A percentile compares a stretch with the other conserved stretches of the same genome.
Conservation (phyloP, 1,140 invertebrate species). For the Caenorhabditis latens region DNA sequence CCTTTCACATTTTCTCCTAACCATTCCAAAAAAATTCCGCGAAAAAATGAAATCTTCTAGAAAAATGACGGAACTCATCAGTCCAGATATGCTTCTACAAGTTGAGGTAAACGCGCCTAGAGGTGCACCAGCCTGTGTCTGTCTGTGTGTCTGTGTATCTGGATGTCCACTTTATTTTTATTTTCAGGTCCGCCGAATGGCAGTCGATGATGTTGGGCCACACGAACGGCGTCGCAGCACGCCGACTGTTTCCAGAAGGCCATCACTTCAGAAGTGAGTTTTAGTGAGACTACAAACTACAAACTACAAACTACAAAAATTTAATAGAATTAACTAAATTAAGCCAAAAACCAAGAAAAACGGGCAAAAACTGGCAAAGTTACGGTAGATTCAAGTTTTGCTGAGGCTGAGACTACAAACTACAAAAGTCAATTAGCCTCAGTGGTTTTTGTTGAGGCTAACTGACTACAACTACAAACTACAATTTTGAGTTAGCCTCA, state of each 20-base stretch:
- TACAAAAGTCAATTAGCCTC: too few relatives aligned
- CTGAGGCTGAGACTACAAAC: too few relatives aligned
- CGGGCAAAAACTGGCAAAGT: too few relatives aligned
- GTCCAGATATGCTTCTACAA: constrained; percentile 25
- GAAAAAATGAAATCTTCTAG: neutral
- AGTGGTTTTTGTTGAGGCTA: too few relatives aligned
- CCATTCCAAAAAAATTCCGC: neutral
- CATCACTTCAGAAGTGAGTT: constrained; percentile 62
- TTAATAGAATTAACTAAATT: too few relatives aligned
- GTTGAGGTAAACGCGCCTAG: constrained; percentile 1
- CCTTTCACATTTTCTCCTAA: neutral
- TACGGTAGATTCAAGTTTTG: too few relatives aligned
- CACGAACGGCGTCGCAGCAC: constrained; percentile 58
- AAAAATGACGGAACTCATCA: constrained; percentile 26
- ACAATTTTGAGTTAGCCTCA: too few relatives aligned
- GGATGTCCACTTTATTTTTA: neutral
- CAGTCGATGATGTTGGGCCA: constrained; percentile 59
- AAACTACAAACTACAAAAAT: too few relatives aligned
- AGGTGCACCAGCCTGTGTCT: too few relatives aligned
- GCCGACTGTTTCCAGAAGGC: constrained; percentile 61
- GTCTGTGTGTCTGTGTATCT: too few relatives aligned
- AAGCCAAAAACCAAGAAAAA: too few relatives aligned
- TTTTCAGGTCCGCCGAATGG: constrained; percentile 61
- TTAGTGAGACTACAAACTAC: neutral
- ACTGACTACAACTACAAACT: too few relatives aligned